Evolutionary conservation across 2,113 vertebrate genomes (phyloP).

Genomic region (Potamarius usumacintae): DNA sequence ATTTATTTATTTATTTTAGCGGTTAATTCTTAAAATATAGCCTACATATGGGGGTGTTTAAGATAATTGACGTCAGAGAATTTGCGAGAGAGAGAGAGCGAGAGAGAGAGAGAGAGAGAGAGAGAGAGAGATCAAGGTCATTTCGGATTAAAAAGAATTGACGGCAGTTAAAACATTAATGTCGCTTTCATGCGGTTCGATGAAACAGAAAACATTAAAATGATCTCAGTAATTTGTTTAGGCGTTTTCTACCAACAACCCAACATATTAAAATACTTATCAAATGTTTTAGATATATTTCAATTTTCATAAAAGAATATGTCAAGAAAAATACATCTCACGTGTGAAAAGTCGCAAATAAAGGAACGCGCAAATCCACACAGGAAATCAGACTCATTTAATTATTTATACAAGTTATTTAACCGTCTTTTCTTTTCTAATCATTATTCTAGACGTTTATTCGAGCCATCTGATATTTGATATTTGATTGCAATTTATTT

Average conservation of each 20-base stretch:
- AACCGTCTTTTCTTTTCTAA: too few species aligned
- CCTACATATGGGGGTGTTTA: neutral
- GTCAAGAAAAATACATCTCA: neutral
- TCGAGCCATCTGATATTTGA: neutral
- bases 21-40: neutral
- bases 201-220: too few species aligned
- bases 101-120: constrained; percentile 6
- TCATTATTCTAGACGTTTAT: neutral
- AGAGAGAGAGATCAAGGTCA: constrained; percentile 8
- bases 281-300: neutral
- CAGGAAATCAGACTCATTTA: neutral
- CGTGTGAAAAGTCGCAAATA: neutral
- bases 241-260: neutral
- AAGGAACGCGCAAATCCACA: neutral
- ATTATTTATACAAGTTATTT: neutral
- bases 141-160: constrained; percentile 7
- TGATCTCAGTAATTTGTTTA: neutral
- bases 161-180: neutral
- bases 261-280: neutral
- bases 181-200: neutral
- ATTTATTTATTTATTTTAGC: neutral
- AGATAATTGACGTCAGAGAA: neutral
- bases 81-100: neutral
- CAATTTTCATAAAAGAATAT: neutral
- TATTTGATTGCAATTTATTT: neutral